These are phyloP conservation scores for Clanis bilineata DNA, from an alignment of 2,888 invertebrate genomes.

Conservation along the genomic window DNA sequence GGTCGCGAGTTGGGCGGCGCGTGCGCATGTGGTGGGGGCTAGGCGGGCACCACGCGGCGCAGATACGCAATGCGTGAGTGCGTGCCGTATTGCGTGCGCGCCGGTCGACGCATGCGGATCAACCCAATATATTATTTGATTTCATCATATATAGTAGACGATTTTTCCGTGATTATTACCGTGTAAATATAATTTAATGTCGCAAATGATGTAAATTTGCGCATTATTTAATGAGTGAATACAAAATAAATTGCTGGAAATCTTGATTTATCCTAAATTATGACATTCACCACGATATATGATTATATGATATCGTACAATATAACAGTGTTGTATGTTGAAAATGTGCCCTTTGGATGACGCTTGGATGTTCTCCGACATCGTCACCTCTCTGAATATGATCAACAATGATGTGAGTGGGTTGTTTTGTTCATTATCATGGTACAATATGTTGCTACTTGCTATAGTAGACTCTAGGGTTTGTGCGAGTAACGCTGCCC, in stretches of 20 bases:
- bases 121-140: no score
- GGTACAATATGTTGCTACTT: background rate
- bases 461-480: no score
- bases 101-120: constrained; percentile 47
- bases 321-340: constrained; percentile 20
- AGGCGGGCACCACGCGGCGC: constrained; percentile 52
- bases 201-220: no score
- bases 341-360: constrained; percentile 54
- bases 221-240: no score
- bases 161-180: constrained; percentile 20
- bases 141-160: no score
- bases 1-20: constrained; percentile 34
- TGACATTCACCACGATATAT: no score
- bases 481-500: no score
- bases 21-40: constrained; percentile 57
- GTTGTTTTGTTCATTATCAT: background rate
- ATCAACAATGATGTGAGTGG: constrained; percentile 53
- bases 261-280: no score
- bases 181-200: background rate
- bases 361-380: constrained; percentile 51
- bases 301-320: background rate
- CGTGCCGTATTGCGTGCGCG: constrained; percentile 75
- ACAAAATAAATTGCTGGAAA: background rate
- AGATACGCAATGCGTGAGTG: constrained; percentile 72
- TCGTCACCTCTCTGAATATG: constrained; percentile 46